These are phyloP conservation scores for Holocentrus rufus DNA, from an alignment of 2,797 vertebrate species.

Conservation along the genomic window DNA sequence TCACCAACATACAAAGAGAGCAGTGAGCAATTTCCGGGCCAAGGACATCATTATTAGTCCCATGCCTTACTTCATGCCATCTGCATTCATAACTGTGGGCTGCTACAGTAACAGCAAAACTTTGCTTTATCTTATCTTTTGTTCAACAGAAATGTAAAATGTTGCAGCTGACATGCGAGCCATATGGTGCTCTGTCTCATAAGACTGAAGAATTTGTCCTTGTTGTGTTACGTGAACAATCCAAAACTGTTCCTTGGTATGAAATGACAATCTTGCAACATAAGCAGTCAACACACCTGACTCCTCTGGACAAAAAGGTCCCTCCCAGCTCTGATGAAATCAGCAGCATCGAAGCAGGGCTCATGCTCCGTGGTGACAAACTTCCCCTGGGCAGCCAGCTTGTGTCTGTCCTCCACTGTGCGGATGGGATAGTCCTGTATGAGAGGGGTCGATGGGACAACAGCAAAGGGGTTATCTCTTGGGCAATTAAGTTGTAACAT, in stretches of 20 bases:
- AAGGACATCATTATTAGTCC: not conserved
- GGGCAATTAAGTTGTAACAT: not conserved
- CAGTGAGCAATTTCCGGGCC: not conserved
- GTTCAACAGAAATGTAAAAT: not conserved
- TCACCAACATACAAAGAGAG: not conserved
- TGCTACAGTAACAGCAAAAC: not conserved
- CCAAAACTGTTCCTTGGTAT: not conserved
- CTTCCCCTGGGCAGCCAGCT: slow-evolving; percentile 94
- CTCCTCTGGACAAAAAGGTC: slow-evolving; percentile 99
- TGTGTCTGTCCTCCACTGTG: slow-evolving; percentile 96
- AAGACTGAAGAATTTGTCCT: not conserved
- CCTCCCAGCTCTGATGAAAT: slow-evolving; percentile 96
- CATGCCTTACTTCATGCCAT: not conserved
- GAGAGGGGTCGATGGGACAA: not conserved
- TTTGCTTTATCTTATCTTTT: slow-evolving; percentile 25
- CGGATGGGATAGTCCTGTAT: slow-evolving; percentile 91
- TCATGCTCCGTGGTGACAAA: slow-evolving; percentile 98
- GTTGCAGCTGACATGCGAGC: not conserved
- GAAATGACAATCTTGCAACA: not conserved
- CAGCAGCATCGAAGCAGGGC: slow-evolving; percentile 98
- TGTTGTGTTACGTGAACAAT: not conserved
- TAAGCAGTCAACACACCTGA: slow-evolving; percentile 82
- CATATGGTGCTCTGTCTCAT: not conserved
- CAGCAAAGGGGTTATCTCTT: slow-evolving; percentile 4
- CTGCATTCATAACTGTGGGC: not conserved